phyloP scores from a whole-genome alignment of 1,140 invertebrate species.

The Danaus melanippus region DNA sequence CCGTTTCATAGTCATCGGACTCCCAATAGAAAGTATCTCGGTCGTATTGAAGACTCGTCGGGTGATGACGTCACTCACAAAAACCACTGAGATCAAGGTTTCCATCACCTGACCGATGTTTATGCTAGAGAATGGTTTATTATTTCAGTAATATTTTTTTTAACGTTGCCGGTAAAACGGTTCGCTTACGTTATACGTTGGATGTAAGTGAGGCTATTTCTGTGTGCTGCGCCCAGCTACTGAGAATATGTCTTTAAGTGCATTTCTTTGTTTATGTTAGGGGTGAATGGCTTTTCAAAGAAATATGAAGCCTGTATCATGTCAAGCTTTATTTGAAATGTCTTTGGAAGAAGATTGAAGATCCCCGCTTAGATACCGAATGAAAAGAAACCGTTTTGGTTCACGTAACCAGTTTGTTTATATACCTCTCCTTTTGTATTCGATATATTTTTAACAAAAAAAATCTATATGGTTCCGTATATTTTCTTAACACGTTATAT shows the following conservation, averaged over 20 bases:
- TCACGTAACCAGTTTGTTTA: too few species aligned
- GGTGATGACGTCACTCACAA: too few species aligned
- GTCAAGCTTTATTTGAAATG: constrained; percentile 13
- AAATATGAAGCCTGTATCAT: constrained; percentile 32
- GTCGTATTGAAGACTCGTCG: too few species aligned
- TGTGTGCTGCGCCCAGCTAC: constrained; percentile 42
- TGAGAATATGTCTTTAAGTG: constrained; percentile 51
- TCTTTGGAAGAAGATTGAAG: too few species aligned
- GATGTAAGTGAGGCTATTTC: constrained; percentile 46
- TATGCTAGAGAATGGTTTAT: constrained; percentile 20
- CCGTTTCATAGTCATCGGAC: constrained; percentile 1
- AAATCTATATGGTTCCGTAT: too few species aligned
- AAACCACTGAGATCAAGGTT: constrained; percentile 12
- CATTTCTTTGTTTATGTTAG: constrained; percentile 55
- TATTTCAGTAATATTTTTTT: constrained; percentile 17
- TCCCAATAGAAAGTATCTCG: too few species aligned
- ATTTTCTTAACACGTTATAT: too few species aligned
- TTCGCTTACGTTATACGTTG: constrained; percentile 18
- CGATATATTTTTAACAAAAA: too few species aligned
- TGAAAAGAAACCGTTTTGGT: too few species aligned
- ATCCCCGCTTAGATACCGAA: too few species aligned
- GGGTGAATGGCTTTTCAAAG: constrained; percentile 52
- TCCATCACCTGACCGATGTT: constrained; percentile 28
- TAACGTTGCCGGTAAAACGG: constrained; percentile 16
- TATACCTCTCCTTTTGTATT: too few species aligned